Base-by-base conservation (phyloP, 2,797 vertebrate genomes). In the Melanotaenia nigrans region DNA sequence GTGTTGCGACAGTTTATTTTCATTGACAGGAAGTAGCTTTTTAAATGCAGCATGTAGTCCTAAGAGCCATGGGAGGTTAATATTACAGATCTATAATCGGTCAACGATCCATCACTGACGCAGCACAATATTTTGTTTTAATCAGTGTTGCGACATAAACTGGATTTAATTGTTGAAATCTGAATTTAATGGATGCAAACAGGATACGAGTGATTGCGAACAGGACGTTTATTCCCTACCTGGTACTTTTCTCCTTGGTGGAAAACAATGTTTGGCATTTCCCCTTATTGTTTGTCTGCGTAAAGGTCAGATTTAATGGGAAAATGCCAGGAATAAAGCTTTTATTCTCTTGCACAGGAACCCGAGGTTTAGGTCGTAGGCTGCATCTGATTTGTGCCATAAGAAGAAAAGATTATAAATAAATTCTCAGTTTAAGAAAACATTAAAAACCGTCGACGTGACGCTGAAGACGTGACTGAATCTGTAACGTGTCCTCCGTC, bases 221-320 rank as follows among this genome's bases (percentile, higher is more conserved):
- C 65, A 77, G 77, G 83, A 81, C 75, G 76, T 77, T 68, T 75
- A 47, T 68, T 33, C 61, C 73, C 35, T 67, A 77, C 59, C 53
- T 57, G 70, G 68, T 74, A 71, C 61, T 68, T 73, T 61, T 74
- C 54, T 68, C 68, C n/a, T 64, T 16, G 1, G 33, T 55, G 11
- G 57, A 70, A 82, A 84, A 84, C 76, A 78, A 73, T 63, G 65
- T 67, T 76, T 73, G 85, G 73, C 63, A 85, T 85, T 90, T 87
- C 85, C 77, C 71, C 33, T 71, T 64, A 85, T 87, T 88, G 78
- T 89, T 74, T 53, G 60, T 72, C 67, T 71, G 25, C 38, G 45
- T 2, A 4, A 63, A 73, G 77, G 67, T 64, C 72, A 71, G 64
- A 24, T 61, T 72, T 24, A 61, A 38, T 28, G 22, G 71, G 40